Conservation (phyloP, 2,888 invertebrate genomes). For the Blastobasis adustella region DNA sequence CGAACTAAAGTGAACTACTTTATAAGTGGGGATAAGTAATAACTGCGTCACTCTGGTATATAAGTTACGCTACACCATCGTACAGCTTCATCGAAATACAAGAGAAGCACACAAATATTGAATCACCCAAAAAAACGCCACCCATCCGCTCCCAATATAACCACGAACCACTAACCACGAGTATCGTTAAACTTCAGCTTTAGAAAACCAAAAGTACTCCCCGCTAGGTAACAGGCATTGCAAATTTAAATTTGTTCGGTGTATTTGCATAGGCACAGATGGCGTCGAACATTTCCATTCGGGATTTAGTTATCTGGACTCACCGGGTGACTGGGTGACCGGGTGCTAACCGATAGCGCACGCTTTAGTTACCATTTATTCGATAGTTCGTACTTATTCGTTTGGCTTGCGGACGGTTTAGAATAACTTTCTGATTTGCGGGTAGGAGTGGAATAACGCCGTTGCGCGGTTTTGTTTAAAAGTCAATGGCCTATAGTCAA, state of each 20-base stretch:
- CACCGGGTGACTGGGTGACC: conserved; percentile 1
- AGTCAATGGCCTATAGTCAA: background rate
- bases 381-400: too few relatives aligned
- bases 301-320: conserved; percentile 16
- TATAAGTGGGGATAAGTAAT: too few relatives aligned
- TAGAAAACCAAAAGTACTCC: conserved; percentile 4
- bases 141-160: background rate
- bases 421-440: background rate
- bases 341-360: conserved; percentile 14
- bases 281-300: conserved; percentile 18
- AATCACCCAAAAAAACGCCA: background rate
- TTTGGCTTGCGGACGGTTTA: background rate
- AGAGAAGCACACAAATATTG: background rate
- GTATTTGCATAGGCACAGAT: conserved; percentile 21
- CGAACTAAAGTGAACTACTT: too few relatives aligned
- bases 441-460: background rate
- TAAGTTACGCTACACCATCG: background rate
- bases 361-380: background rate
- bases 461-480: background rate
- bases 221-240: conserved; percentile 5
- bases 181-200: conserved; percentile 2
- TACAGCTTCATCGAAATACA: background rate
- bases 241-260: conserved; percentile 18
- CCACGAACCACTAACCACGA: conserved; percentile 2
- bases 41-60: background rate